Conservation (phyloP, 2,888 invertebrate species). For the Disparrhopalites patrizii region DNA sequence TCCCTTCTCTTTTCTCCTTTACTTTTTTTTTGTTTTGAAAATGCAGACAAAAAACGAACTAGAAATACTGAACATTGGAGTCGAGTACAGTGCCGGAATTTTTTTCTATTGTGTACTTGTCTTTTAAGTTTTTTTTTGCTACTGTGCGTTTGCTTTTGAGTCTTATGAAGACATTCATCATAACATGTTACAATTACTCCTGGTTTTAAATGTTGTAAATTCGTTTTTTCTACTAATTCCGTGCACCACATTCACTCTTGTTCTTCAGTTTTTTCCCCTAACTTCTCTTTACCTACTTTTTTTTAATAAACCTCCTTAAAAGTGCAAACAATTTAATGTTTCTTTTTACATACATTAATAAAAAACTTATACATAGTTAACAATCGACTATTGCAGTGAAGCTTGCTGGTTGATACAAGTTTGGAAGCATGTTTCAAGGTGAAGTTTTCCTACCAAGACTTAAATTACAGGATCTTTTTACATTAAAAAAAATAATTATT, state of each 20-base stretch:
- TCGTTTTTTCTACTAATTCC: not conserved
- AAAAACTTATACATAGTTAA: too few species aligned
- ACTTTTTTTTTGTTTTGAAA: not conserved
- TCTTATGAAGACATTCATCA: too few species aligned
- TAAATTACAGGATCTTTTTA: too few species aligned
- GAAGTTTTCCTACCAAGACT: too few species aligned
- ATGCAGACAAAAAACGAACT: not conserved
- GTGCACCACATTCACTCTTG: constrained; percentile 22
- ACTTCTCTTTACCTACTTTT: not conserved
- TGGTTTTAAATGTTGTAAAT: not conserved
- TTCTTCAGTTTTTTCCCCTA: not conserved
- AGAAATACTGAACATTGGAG: constrained; percentile 3
- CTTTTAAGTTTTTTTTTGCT: too few species aligned
- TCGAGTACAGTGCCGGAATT: not conserved
- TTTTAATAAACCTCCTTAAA: not conserved
- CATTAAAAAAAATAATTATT: too few species aligned
- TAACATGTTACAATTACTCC: not conserved
- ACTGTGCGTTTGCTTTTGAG: too few species aligned
- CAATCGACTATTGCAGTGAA: too few species aligned
- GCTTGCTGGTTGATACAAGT: too few species aligned
- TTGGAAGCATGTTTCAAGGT: too few species aligned
- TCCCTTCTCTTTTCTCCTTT: too few species aligned
- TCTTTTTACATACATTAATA: too few species aligned
- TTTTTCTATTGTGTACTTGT: not conserved
- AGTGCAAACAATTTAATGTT: not conserved